These are phyloP conservation scores for Sylvia atricapilla DNA, from an alignment of 2,113 vertebrate genomes.

Conservation along the genomic window DNA sequence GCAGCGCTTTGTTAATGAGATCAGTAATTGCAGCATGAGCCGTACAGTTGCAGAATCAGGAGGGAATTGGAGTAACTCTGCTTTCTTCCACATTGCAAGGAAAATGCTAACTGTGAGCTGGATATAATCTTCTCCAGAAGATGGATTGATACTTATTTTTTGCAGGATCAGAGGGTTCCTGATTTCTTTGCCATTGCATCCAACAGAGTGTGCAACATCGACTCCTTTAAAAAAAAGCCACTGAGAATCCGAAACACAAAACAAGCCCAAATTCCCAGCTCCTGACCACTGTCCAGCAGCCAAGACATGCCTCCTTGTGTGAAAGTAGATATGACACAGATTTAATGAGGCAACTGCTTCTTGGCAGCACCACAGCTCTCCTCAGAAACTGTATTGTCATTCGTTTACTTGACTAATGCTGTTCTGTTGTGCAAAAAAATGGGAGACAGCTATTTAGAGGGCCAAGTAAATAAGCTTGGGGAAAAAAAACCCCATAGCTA, in stretches of 20 bases:
- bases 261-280: background rate
- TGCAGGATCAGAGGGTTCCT: background rate
- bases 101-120: background rate
- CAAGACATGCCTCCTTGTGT: background rate
- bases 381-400: background rate
- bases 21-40: background rate
- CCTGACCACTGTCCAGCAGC: background rate
- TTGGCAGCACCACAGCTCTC: background rate
- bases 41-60: background rate
- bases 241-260: background rate
- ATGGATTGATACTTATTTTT: background rate
- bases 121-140: background rate
- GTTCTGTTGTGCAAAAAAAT: background rate
- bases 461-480: background rate
- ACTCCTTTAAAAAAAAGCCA: background rate
- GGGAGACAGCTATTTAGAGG: background rate
- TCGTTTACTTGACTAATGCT: background rate
- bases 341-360: background rate
- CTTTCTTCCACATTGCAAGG: background rate
- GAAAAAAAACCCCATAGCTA: background rate
- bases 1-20: background rate
- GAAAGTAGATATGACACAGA: background rate
- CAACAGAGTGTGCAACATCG: rapidly evolving
- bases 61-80: background rate
- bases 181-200: background rate